Evolutionary conservation across 2,113 vertebrate genomes (phyloP).

Genomic region (Mormyrus iriodes): DNA sequence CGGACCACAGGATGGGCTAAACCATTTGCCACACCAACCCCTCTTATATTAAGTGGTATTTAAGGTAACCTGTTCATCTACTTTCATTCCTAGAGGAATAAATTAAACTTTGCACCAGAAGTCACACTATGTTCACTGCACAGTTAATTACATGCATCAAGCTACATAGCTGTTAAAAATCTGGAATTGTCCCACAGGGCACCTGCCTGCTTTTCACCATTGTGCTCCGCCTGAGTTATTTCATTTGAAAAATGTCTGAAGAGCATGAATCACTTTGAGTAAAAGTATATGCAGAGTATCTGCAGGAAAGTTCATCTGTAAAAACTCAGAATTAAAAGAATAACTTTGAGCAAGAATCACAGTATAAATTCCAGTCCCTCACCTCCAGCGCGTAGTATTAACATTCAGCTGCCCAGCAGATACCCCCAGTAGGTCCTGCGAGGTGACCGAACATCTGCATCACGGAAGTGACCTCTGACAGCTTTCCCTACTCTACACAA

Average conservation of each 20-base stretch:
- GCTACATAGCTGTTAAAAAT: not conserved
- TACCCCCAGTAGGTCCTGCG: not conserved
- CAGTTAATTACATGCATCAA: slow-evolving; percentile 2
- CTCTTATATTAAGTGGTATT: not conserved
- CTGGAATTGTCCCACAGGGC: not conserved
- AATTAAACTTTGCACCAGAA: not conserved
- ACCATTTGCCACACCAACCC: not conserved
- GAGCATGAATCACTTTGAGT: not conserved
- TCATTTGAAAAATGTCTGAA: not conserved
- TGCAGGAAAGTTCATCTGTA: not conserved
- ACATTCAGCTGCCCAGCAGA: not conserved
- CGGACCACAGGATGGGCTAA: not conserved
- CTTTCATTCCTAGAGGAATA: not conserved
- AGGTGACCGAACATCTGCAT: not conserved
- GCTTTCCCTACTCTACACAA: not conserved
- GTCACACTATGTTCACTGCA: not conserved
- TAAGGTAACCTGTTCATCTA: not conserved
- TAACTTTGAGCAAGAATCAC: not conserved
- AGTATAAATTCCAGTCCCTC: not conserved
- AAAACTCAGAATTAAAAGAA: not conserved
- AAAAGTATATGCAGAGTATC: not conserved
- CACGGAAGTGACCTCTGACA: not conserved
- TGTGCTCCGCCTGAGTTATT: not conserved
- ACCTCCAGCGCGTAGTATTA: too few species aligned
- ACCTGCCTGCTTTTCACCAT: not conserved